Evolutionary conservation across 2,888 invertebrate genomes (phyloP), one percentile per base, ranked within the genome.

Genomic region (Chymomyza fuscimana): DNA sequence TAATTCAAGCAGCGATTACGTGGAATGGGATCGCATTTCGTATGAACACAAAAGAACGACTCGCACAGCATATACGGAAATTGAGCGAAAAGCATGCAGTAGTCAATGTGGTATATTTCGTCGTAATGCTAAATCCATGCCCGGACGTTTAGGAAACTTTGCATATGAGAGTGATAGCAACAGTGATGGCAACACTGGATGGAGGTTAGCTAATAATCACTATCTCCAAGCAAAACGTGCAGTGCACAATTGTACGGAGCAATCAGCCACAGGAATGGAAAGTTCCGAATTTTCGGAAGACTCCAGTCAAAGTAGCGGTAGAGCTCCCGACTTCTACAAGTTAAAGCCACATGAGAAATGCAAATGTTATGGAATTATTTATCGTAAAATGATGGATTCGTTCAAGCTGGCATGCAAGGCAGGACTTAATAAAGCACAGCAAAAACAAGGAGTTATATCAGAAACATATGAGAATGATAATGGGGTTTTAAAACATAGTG

Each of bases 391-490:
- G 5, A 46, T 70, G 69, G 51, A 16, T 65, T 1, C 62, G 71
- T 3, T 60, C 70, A 0, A 67, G 76, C 10, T 7, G 15, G 10
- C 66, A 60, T 71, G 72, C 74, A 0, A 62, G 50, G 2, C 52
- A 67, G 4, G 65, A 63, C 25, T 60, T 71, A 12, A 60, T 9
- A 36, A 36, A 36, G 10, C 40, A 7, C 40, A 5, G 40, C 40
- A 40, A 40, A 10, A 40, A 1, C 32, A 32, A 32, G 32, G 32
- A 32, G 32, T 4, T 32, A 1, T 9, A 32, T 9, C 32, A 1
- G 32, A 32, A 32, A 7, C 5, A 7, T 7, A 9, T 9, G 7
- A 7, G 4, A 9, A 32, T 1, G 32, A 32, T 5, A 32, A 5
- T 32, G 9, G 1, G 1, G 32, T 6, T 3, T 32, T 32, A 4